Conservation (phyloP, 2,113 vertebrate genomes). For the Vidua macroura region DNA sequence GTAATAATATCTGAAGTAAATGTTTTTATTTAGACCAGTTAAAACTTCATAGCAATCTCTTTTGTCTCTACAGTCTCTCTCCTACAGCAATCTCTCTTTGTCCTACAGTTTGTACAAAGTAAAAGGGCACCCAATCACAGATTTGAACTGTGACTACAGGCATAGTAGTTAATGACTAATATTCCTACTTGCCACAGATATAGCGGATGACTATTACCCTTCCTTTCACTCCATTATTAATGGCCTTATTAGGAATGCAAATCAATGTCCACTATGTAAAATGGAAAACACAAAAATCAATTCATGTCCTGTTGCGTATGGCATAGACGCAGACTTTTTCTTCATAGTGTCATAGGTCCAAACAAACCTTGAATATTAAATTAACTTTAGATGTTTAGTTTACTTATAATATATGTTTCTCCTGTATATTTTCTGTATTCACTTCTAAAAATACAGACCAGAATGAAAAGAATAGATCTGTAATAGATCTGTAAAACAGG, state of each 20-base stretch:
- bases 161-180: background rate
- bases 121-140: background rate
- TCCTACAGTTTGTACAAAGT: background rate
- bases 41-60: background rate
- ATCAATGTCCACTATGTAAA: slow-evolving; percentile 60
- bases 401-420: background rate
- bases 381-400: background rate
- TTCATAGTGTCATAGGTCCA: background rate
- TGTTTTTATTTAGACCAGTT: background rate
- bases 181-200: slow-evolving; percentile 2
- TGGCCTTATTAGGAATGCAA: slow-evolving; percentile 54
- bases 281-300: slow-evolving; percentile 62
- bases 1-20: background rate
- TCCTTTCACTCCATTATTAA: slow-evolving; percentile 57
- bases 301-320: slow-evolving; percentile 13
- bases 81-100: background rate
- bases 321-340: slow-evolving; percentile 24
- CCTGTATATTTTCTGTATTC: background rate
- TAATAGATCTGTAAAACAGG: background rate
- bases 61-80: background rate
- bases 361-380: slow-evolving; percentile 28
- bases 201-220: background rate
- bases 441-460: background rate
- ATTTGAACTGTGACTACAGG: background rate
- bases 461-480: background rate